These are phyloP conservation scores for Pseudanteris insignis DNA, from an alignment of 2,888 invertebrate species.

Conservation along the genomic window DNA sequence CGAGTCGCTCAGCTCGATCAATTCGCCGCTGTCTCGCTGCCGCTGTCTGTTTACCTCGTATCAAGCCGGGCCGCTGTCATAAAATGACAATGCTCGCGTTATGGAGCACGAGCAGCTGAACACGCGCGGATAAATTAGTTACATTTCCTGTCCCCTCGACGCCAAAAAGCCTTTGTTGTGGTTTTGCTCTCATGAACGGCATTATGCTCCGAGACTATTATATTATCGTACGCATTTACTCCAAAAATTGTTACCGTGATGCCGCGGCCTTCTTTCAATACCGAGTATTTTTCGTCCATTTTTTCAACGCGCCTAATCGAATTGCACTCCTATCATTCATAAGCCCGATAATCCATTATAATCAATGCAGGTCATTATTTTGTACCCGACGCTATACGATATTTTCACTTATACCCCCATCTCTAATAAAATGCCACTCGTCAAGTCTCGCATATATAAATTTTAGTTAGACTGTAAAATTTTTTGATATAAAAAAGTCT, in stretches of 20 bases:
- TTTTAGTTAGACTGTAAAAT: too few species aligned
- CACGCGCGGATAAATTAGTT: constrained; percentile 46
- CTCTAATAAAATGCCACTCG: too few species aligned
- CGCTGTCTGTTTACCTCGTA: constrained; percentile 27
- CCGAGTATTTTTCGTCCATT: constrained; percentile 20
- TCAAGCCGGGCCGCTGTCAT: constrained; percentile 31
- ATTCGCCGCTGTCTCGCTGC: constrained; percentile 31
- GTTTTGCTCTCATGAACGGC: constrained; percentile 42
- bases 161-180: constrained; percentile 45
- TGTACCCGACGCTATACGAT: too few species aligned
- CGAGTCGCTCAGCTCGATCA: constrained; percentile 26
- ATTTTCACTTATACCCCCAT: too few species aligned
- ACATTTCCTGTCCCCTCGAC: constrained; percentile 44
- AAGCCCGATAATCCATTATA: too few species aligned
- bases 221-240: constrained; percentile 43
- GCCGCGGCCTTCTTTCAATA: constrained; percentile 29
- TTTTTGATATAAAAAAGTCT: too few species aligned
- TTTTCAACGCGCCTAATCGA: constrained; percentile 16
- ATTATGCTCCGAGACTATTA: constrained; percentile 45
- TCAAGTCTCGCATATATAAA: too few species aligned
- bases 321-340: constrained; percentile 20
- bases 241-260: constrained; percentile 35
- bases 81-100: constrained; percentile 44
- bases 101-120: constrained; percentile 44
- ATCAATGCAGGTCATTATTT: too few species aligned